Base-by-base conservation (phyloP, 2,113 vertebrate species). In the Pseudopodoces humilis region DNA sequence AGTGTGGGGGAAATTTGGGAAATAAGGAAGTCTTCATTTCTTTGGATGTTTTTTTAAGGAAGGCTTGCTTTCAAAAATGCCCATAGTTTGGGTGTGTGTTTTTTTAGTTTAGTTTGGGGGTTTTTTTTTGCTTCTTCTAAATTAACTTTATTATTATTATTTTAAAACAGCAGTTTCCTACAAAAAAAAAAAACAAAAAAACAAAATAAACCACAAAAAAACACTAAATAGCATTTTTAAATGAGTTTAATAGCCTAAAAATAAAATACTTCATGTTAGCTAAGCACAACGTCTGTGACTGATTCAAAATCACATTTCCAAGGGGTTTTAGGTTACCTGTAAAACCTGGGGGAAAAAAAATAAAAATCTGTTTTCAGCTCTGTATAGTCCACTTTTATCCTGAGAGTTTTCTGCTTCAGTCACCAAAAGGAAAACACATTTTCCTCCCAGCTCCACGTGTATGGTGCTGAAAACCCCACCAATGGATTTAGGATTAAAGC, bases 331-430 rank as follows among this genome's bases (percentile, higher is more conserved):
- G 68, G 60, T 41, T 76, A 87, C 62, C 78, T 91, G 63, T 83
- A 93, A 85, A 90, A 72, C 84, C 65, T 35, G 43, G 1, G 2
- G 2, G 1, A 7, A 5, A 5, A 52, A 83, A 44, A 13, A 55
- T 27, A 39, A 63, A 19, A 7, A 39, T 21, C 41, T 74, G 11
- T 30, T 89, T 92, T 80, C 59, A 80, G 41, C 46, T 90, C 33
- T 37, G 17, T 50, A 5, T n/a, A 65, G 55, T 18, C 35, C 35
- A 35, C 23, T 71, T 88, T 82, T 93, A 85, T 69, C 62, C 75
- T 78, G 69, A 59, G 62, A 69, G 10, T 71, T 96, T 94, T 68
- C 62, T 95, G 41, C 70, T 93, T 91, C 53, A 31, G 65, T 65
- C 90, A 68, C 77, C 52, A 69, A 75, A 90, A 82, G 30, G 23